phyloP scores from a whole-genome alignment of 2,797 vertebrate species.

The Cichlasoma orientale region DNA sequence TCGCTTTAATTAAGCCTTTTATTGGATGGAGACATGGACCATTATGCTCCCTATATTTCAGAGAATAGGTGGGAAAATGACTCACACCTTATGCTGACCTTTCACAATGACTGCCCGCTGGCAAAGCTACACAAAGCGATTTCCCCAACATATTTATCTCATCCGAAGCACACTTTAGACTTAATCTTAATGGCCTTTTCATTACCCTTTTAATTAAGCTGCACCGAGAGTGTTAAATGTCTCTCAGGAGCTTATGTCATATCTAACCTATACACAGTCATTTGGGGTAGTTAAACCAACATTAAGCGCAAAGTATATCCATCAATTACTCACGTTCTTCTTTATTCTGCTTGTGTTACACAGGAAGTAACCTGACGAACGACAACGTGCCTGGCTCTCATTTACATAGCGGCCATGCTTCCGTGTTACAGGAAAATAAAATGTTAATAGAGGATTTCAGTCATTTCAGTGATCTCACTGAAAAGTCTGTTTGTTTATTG shows the following conservation, averaged over 20 bases:
- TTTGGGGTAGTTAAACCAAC: slow-evolving; percentile 52
- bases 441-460: background rate
- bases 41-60: slow-evolving; percentile 67
- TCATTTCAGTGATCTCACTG: background rate
- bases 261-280: slow-evolving; percentile 34
- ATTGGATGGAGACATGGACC: slow-evolving; percentile 48
- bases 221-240: slow-evolving; percentile 48
- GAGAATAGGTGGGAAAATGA: slow-evolving; percentile 65
- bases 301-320: slow-evolving; percentile 41
- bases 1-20: slow-evolving; percentile 69
- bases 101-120: slow-evolving; percentile 56
- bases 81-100: slow-evolving; percentile 71
- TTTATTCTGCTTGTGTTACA: slow-evolving; percentile 21
- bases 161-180: slow-evolving; percentile 65
- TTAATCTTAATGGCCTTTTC: slow-evolving; percentile 72
- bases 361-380: slow-evolving; percentile 27
- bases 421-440: background rate
- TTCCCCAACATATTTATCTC: slow-evolving; percentile 68
- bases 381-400: background rate
- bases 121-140: slow-evolving; percentile 51
- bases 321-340: slow-evolving; percentile 43
- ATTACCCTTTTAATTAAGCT: slow-evolving; percentile 70
- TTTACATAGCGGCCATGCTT: slow-evolving; percentile 1
- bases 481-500: background rate
- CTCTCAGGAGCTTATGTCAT: slow-evolving; percentile 47